Percentiles rank a stretch among this genome's conserved stretches.
Evolutionary conservation across 2,113 vertebrate genomes (phyloP).

Genomic region (Pygoscelis adeliae): DNA sequence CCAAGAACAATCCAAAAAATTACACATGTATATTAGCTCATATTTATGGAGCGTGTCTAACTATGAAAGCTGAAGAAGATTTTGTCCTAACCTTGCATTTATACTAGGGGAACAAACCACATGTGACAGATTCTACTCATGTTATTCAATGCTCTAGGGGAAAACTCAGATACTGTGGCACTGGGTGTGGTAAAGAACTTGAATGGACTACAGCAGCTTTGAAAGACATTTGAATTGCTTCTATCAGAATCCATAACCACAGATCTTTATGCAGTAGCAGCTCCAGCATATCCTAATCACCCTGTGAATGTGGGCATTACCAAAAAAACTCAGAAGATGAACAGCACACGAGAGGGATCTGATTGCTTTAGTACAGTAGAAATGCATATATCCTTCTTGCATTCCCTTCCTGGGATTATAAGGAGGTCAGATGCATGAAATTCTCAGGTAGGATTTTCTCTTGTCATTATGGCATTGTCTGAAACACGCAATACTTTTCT

Average conservation of each 20-base stretch:
- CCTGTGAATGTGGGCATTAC: background rate
- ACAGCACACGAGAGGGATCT: background rate
- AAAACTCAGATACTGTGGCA: background rate
- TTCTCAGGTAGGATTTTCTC: background rate
- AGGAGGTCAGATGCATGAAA: background rate
- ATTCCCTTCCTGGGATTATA: background rate
- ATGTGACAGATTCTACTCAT: conserved; percentile 36
- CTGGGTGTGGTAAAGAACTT: background rate
- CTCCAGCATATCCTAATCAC: background rate
- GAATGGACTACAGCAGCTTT: background rate
- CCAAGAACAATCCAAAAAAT: background rate
- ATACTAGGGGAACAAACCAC: background rate
- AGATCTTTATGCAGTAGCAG: background rate
- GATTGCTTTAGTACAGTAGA: background rate
- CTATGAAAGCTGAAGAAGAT: background rate
- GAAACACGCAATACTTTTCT: background rate
- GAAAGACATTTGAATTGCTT: background rate
- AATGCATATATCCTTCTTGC: background rate
- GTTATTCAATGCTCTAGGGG: background rate
- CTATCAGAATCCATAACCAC: background rate
- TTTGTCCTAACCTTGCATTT: conserved; percentile 28
- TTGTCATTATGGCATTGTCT: background rate
- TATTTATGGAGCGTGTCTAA: background rate
- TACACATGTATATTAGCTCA: background rate
- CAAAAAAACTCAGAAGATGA: background rate